These are phyloP conservation scores for Scatophagus argus DNA, from an alignment of 2,113 vertebrate species.

Conservation along the genomic window DNA sequence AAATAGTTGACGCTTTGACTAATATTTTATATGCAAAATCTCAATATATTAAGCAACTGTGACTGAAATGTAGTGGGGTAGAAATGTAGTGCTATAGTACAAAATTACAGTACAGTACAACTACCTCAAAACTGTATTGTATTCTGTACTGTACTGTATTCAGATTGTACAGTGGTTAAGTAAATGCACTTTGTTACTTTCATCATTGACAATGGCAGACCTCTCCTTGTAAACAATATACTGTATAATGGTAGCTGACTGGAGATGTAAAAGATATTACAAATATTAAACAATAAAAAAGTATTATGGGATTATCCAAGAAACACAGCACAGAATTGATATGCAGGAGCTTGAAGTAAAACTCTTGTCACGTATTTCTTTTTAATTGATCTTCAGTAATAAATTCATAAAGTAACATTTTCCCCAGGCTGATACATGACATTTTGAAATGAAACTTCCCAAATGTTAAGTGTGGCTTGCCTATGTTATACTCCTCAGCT, in stretches of 20 bases:
- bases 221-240: background rate
- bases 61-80: background rate
- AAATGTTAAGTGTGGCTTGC: slow-evolving; percentile 39
- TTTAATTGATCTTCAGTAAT: slow-evolving; percentile 4
- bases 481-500: slow-evolving; percentile 43
- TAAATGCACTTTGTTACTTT: background rate
- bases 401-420: slow-evolving; percentile 40
- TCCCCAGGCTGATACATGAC: slow-evolving; percentile 12
- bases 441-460: slow-evolving; percentile 40
- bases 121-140: background rate
- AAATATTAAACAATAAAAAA: background rate
- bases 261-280: background rate
- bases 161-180: background rate
- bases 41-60: background rate
- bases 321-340: background rate
- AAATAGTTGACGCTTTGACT: background rate
- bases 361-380: background rate
- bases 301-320: background rate
- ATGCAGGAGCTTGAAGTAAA: background rate
- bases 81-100: background rate
- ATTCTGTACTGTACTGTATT: too few relatives aligned
- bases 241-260: background rate
- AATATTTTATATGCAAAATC: background rate
- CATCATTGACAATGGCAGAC: background rate
- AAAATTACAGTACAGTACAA: background rate